phyloP scores from a whole-genome alignment of 2,113 vertebrate genomes.

The Chroicocephalus ridibundus region DNA sequence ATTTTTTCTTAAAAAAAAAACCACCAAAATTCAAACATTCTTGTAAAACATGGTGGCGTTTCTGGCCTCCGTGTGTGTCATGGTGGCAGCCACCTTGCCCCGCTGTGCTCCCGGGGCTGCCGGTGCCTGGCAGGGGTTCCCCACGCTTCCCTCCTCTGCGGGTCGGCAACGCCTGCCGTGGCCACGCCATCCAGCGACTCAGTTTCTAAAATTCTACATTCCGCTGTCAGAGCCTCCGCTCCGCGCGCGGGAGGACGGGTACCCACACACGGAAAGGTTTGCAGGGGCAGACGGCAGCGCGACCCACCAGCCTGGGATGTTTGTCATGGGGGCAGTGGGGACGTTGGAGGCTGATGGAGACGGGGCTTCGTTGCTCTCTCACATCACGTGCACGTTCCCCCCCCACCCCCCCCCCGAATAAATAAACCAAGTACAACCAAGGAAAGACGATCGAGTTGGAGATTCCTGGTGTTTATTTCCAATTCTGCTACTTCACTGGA shows the following conservation, averaged over 20 bases:
- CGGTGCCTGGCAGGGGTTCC: not conserved
- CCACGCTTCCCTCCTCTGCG: rapidly evolving
- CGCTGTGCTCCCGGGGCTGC: not conserved
- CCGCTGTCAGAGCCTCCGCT: rapidly evolving
- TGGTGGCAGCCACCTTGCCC: not conserved
- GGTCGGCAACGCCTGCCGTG: rapidly evolving
- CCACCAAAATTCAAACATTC: rapidly evolving
- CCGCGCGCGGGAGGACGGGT: rapidly evolving
- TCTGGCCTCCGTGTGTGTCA: rapidly evolving
- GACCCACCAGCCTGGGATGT: not conserved
- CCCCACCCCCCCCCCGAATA: not conserved
- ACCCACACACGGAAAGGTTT: rapidly evolving
- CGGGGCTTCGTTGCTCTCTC: not conserved
- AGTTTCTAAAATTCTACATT: not conserved
- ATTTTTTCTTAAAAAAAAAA: not conserved
- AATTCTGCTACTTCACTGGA: not conserved
- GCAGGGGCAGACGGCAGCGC: rapidly evolving
- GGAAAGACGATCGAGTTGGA: not conserved
- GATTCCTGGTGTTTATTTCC: not conserved
- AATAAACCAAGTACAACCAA: not conserved
- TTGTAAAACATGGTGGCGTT: rapidly evolving
- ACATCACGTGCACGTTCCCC: rapidly evolving
- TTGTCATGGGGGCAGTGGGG: rapidly evolving
- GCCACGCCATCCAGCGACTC: not conserved
- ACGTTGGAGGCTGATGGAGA: not conserved